Evolutionary conservation across 2,888 invertebrate species (phyloP), one percentile per base, ranked within the genome.

Genomic region (Eristalis intricaria): DNA sequence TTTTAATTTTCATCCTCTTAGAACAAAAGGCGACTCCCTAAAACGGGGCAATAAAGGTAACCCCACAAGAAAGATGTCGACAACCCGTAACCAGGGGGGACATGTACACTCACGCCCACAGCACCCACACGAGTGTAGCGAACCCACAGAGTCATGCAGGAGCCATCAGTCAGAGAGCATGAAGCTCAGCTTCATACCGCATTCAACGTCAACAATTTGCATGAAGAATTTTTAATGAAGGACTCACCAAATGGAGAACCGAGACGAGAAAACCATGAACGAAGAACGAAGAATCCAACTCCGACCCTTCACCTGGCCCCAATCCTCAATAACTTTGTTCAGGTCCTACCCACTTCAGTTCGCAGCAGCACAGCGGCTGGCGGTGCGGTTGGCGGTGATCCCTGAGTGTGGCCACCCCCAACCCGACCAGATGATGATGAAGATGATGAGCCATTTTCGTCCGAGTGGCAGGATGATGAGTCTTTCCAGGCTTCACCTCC

Each of bases 141-240:
- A 50, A 50, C 50, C 50, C 19, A 50, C 50, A 70, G 58, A 64
- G 43, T 81, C 81, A 82, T 77, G 71, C 76, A 81, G 76, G 35
- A 76, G 70, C 71, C 79, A 87, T 87, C 83, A 71, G 78, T 87
- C 78, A 78, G 65, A 40, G 64, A 70, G 64, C 71, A 83, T 70
- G 77, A 64, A 83, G 81, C 76, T 61, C 69, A 78, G 69, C 86
- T 79, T 75, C 83, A 75, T 75, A 82, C 63, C 58, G 63, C 64
- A 87, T 87, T 87, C 87, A 87, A 87, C 87, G 83, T 84, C 83
- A 80, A 84, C 87, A 84, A 87, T 87, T 87, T 87, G 83, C 87
- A 87, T 87, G 87, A 40, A 65, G 83, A 84, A 87, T 87, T 87
- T 80, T 76, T 84, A 87, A 87, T 87, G 87, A 84, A 79, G 87